Base-by-base conservation (phyloP, 2,113 vertebrate species). In the Eira barbara region DNA sequence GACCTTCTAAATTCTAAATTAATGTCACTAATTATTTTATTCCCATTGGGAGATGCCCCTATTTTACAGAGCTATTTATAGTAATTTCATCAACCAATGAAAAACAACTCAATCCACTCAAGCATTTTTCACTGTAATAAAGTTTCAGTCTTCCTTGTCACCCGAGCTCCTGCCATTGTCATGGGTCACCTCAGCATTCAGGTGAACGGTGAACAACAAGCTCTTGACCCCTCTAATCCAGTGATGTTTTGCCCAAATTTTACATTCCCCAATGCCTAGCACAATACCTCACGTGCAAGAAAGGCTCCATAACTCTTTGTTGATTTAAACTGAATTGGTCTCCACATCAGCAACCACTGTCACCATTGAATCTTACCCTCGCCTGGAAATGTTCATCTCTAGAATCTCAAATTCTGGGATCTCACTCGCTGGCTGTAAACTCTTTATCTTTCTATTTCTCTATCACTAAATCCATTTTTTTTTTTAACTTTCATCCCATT, bases 1-100 rank as follows among this genome's bases (percentile, higher is more conserved):
- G 69, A 91, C 76, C 92, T 85, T 91, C 95, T 71, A 92, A 95
- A 95, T 74, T 97, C 97, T 97, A 97, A 95, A 98, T 98, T 97
- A 97, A 95, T 49, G 76, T 91, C 85, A 52, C 97, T 98, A 98
- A 98, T 98, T 98, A 97, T 97, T 95, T 81, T 87, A 92, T 78
- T 91, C 86, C 93, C 93, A 73, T 20, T 73, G 94, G 94, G 94
- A 96, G 85, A 97, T 57, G 89, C n/a, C 36, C 95, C 81, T 92
- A 96, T 85, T 98, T 97, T 97, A 92, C 92, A 94, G 55, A 95
- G 63, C 76, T 92, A 91, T 88, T 97, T 97, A 96, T 91, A 84
- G 88, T 42, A 83, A 42, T 78, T 94, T 27, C 89, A 91, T 81
- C 88, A 79, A 45, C 34, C 92, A 81, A 49, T 91, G 59, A 74